A percentile compares a stretch with the other conserved stretches of the same genome.
phyloP scores from a whole-genome alignment of 1,140 invertebrate genomes.

The Brachystomella parvula region DNA sequence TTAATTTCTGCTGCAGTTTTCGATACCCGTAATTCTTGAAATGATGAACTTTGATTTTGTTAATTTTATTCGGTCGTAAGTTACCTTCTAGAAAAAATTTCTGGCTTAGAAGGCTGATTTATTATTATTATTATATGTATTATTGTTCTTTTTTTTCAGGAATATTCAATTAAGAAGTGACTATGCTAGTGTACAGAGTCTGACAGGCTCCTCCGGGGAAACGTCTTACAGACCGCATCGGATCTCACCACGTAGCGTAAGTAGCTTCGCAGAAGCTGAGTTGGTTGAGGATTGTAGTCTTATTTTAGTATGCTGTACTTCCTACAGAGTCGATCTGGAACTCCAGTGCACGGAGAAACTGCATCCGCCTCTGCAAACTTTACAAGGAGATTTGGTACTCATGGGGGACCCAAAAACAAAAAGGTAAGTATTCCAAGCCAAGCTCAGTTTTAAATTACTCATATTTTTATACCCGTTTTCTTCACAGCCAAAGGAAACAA shows the following conservation, averaged over 20 bases:
- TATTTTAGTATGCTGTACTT: background rate
- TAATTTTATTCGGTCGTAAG: background rate
- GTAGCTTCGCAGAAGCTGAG: background rate
- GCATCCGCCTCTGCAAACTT: background rate
- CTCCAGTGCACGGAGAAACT: slow-evolving; percentile 7
- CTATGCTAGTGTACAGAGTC: background rate
- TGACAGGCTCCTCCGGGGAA: background rate
- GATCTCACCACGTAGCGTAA: slow-evolving; percentile 5
- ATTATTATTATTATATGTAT: no score
- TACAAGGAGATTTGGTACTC: background rate
- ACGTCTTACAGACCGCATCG: background rate
- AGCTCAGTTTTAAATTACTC: background rate
- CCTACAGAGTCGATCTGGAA: slow-evolving; percentile 1
- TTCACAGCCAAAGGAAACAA: background rate
- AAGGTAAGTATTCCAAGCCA: background rate
- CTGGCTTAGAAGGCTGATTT: background rate
- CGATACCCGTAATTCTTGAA: background rate
- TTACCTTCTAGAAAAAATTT: no score
- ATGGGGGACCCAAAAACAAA: background rate
- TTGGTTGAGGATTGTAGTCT: background rate
- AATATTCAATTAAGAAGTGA: background rate
- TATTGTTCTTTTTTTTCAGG: slow-evolving; percentile 1
- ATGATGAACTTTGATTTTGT: slow-evolving; percentile 1
- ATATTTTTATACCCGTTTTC: background rate
- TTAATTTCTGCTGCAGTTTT: no score